Evolutionary conservation across 1,140 invertebrate species (phyloP).

Genomic region (Calliphora vicina): DNA sequence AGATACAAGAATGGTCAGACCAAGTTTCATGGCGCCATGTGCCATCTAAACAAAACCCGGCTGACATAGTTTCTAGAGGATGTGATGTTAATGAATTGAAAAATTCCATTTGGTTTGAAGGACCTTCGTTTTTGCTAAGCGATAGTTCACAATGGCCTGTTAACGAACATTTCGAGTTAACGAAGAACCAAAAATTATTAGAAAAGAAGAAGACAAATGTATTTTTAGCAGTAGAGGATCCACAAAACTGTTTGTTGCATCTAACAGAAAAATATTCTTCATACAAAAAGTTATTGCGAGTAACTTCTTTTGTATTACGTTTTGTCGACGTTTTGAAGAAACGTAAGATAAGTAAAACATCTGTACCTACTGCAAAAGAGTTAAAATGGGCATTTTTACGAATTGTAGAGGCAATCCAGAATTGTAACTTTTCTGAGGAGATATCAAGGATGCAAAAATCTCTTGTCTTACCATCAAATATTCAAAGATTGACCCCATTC

Average conservation of each 20-base stretch:
- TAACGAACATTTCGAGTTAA: constrained; percentile 9
- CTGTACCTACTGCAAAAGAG: background rate
- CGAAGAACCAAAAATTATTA: background rate
- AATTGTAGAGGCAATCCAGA: constrained; percentile 25
- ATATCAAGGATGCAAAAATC: constrained; percentile 17
- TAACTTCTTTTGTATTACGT: background rate
- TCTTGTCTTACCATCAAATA: background rate
- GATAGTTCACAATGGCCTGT: background rate
- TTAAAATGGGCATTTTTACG: constrained; percentile 2
- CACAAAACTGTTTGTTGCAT: too few species aligned
- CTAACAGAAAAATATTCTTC: background rate
- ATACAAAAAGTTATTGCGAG: background rate
- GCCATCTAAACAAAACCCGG: constrained; percentile 50
- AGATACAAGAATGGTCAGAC: constrained; percentile 51
- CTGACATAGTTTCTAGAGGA: constrained; percentile 57
- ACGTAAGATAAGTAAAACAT: background rate
- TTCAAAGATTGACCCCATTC: constrained; percentile 26
- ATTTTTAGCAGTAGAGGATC: too few species aligned
- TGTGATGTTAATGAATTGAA: constrained; percentile 43
- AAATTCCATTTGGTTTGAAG: constrained; percentile 54
- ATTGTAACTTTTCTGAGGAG: constrained; percentile 2
- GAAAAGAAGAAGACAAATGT: constrained; percentile 4
- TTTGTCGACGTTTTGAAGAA: background rate
- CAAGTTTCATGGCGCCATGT: constrained; percentile 51
- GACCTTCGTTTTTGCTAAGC: constrained; percentile 35